These are phyloP conservation scores for Sinodicranocentrus sp. DNA, from an alignment of 2,888 invertebrate species.

Conservation along the genomic window DNA sequence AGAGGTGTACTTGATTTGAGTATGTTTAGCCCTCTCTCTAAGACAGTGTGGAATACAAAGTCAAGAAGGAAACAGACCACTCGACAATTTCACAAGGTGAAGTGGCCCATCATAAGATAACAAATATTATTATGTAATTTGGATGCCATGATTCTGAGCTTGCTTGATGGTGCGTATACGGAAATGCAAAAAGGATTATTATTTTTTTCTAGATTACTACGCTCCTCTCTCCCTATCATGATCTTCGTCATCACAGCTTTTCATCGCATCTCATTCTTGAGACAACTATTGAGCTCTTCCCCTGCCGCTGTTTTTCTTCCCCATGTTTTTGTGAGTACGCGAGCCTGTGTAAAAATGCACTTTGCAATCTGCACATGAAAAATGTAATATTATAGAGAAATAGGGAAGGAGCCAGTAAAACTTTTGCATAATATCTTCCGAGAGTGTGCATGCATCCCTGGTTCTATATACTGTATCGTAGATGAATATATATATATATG, in stretches of 20 bases:
- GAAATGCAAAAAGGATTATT: slow-evolving; percentile 36
- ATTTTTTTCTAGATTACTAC: slow-evolving; percentile 26
- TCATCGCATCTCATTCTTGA: neutral
- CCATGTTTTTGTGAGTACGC: neutral
- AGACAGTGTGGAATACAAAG: too few species aligned
- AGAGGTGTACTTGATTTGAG: too few species aligned
- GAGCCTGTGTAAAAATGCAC: slow-evolving; percentile 3
- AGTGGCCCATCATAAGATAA: slow-evolving; percentile 11
- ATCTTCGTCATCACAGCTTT: neutral
- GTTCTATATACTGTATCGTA: too few species aligned
- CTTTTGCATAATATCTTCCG: neutral
- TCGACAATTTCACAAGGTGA: slow-evolving; percentile 19
- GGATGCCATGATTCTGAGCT: neutral
- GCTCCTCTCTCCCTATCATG: neutral
- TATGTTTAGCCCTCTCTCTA: too few species aligned
- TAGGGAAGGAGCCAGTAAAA: neutral
- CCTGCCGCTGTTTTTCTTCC: neutral
- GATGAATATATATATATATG: too few species aligned
- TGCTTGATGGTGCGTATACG: slow-evolving; percentile 24
- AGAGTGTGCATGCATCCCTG: too few species aligned
- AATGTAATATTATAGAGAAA: neutral
- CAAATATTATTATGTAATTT: slow-evolving; percentile 32
- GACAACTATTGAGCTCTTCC: neutral
- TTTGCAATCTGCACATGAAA: slow-evolving; percentile 29
- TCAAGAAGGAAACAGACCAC: neutral